Base-by-base conservation (phyloP, 2,797 vertebrate species). In the Chelon labrosus region DNA sequence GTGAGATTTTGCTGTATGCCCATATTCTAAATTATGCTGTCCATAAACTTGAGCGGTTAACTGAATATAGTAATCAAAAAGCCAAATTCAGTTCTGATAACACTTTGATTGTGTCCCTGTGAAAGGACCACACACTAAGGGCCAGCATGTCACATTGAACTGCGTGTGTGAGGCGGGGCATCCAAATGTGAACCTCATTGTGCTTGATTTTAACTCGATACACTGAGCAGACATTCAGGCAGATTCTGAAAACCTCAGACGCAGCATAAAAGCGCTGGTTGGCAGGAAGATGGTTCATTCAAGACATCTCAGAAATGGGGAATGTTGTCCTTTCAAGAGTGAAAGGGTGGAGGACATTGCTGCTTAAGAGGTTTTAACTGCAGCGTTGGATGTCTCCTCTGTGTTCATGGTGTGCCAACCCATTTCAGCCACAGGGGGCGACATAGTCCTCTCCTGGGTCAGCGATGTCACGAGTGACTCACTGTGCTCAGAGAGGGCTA, bases 1-100 rank as follows among this genome's bases (percentile, higher is more conserved):
- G 87, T 95, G 89, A 94, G 90, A 94, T 95, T 96, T 31, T 93
- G 84, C 90, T 94, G 68, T 94, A 94, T 91, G 92, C 88, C 78
- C 70, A 94, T 89, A 90, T 74, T 91, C 89, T 90, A 93, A 95
- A 94, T 93, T 91, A 93, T 91, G 91, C 82, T 92, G 89, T 93
- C 94, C 92, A 71, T 92, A 83, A 87, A 91, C 95, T 96, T 92
- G 85, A 95, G 58, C 82, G 84, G 93, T 92, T 93, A 66, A 77
- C 39, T 75, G 50, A 84, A 70, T 64, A 93, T 94, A 94, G 88
- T 92, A 92, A 94, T 80, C 89, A 90, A 70, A 60, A 75, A 52
- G 67, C 75, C 62, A 80, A 77, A 73, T 75, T 85, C 71, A 54
- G 60, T 85, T 84, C 64, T 77, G 63, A 72, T 73, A 70, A 77